Evolutionary conservation across 1,140 invertebrate species (phyloP).

Genomic region (Microplitis demolitor): DNA sequence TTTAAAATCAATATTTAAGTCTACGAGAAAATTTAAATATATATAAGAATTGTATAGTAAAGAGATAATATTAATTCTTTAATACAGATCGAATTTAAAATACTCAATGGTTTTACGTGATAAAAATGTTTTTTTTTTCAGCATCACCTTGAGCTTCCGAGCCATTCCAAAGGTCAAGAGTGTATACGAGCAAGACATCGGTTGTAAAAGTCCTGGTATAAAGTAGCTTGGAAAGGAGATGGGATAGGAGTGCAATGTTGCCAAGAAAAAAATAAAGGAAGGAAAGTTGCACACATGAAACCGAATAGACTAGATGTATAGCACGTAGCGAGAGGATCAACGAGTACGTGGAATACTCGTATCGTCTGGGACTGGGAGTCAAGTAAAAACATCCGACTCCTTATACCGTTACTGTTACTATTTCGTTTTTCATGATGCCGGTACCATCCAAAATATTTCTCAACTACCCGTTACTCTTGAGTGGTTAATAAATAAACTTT

Average conservation of each 20-base stretch:
- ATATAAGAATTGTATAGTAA: no score
- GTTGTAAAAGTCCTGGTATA: background rate
- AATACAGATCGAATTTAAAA: background rate
- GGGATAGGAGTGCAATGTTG: background rate
- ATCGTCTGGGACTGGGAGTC: background rate
- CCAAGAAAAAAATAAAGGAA: background rate
- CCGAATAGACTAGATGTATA: slow-evolving; percentile 4
- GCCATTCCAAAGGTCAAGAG: slow-evolving; percentile 21
- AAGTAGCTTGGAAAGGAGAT: background rate
- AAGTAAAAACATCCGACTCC: background rate
- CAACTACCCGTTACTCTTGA: slow-evolving; percentile 3
- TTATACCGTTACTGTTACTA: background rate
- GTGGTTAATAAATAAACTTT: slow-evolving; percentile 26
- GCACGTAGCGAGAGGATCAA: slow-evolving; percentile 9
- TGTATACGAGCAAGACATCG: slow-evolving; percentile 1
- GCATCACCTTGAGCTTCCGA: slow-evolving; percentile 10
- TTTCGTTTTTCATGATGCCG: slow-evolving; percentile 24
- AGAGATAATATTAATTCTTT: background rate
- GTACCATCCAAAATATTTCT: background rate
- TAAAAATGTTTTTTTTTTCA: slow-evolving; percentile 5
- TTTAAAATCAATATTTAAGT: slow-evolving; percentile 15
- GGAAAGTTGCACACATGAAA: background rate
- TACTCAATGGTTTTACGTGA: slow-evolving; percentile 11
- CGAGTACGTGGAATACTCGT: slow-evolving; percentile 15
- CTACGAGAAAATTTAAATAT: no score